Percentiles rank a stretch among this genome's conserved stretches.
phyloP scores from a whole-genome alignment of 2,113 vertebrate genomes.

The Fulica atra region DNA sequence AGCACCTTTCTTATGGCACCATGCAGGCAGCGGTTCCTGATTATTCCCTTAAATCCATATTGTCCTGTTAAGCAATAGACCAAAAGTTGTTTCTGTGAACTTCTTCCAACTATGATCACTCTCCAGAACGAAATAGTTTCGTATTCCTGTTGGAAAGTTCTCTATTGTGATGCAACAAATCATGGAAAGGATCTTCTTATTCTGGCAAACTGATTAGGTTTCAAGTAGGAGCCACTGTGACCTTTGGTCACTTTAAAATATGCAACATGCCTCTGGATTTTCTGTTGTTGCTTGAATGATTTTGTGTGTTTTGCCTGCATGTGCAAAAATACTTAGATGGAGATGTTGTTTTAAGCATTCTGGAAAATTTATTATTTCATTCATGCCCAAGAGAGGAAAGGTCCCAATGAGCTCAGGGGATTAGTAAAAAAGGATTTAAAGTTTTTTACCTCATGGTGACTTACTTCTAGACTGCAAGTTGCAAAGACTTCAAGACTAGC shows the following conservation, averaged over 20 bases:
- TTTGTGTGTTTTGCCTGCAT: neutral
- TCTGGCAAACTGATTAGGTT: neutral
- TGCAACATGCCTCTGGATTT: neutral
- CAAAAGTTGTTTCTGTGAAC: neutral
- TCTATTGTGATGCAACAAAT: neutral
- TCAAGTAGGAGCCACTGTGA: neutral
- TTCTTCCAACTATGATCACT: neutral
- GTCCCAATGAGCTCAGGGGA: neutral
- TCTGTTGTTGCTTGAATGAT: neutral
- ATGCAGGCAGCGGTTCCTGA: neutral
- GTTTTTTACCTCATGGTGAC: neutral
- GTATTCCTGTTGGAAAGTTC: neutral
- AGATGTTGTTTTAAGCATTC: neutral
- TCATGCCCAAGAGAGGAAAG: neutral
- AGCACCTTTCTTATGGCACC: neutral
- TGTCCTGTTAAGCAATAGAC: neutral
- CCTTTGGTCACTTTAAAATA: neutral
- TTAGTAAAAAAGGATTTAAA: neutral
- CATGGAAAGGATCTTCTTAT: neutral
- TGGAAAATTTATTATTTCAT: neutral
- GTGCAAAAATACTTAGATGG: neutral
- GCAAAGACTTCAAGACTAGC: neutral
- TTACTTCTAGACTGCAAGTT: neutral
- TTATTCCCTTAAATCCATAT: neutral
- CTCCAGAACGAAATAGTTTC: neutral